Base-by-base conservation (phyloP, 2,797 vertebrate genomes). In the Toxotes lorentzi region DNA sequence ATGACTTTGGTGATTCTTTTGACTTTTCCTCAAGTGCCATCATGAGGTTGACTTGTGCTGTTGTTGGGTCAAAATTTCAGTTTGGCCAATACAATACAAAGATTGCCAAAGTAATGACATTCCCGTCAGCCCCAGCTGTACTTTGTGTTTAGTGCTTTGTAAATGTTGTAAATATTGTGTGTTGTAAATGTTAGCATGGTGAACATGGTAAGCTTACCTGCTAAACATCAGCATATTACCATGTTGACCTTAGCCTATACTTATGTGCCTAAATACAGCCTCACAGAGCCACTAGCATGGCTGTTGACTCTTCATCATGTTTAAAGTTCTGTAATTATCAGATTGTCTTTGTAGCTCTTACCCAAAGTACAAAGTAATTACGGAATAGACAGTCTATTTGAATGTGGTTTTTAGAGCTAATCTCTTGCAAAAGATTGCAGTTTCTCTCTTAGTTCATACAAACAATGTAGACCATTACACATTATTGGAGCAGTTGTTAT, bases 401-500 rank as follows among this genome's bases (percentile, higher is more conserved):
- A 27, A 32, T 38, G 23, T 62, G 35, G 2, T 24, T 57, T 47
- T 56, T 19, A n/a, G 11, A 65, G 61, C 30, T 38, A 58, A 35
- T 61, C 32, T 27, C 23, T 71, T 32, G 24, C n/a, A 59, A 34
- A 41, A n/a, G 48, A 41, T 58, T 62, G 16, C 57, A 63, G 47
- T 69, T 73, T 53, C 23, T 7, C 19, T 68, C 27, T 70, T 0
- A 24, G 13, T 66, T 63, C 12, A 60, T 76, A 1, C 77, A 81
- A 68, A 75, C 71, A 56, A 53, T 74, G 43, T n/a, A 72, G 51
- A 76, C 19, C 50, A 43, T 74, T 53, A 58, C 43, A 79, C 17
- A 41, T 67, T 51, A 72, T 69, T 48, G 79, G 62, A 80, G 13
- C 60, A 84, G 70, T 47, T 68, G 74, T 72, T 75, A 63, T 84